Evolutionary conservation across 2,888 invertebrate genomes (phyloP), one percentile per base, ranked within the genome.

Genomic region (Scaptomyza tumidula): DNA sequence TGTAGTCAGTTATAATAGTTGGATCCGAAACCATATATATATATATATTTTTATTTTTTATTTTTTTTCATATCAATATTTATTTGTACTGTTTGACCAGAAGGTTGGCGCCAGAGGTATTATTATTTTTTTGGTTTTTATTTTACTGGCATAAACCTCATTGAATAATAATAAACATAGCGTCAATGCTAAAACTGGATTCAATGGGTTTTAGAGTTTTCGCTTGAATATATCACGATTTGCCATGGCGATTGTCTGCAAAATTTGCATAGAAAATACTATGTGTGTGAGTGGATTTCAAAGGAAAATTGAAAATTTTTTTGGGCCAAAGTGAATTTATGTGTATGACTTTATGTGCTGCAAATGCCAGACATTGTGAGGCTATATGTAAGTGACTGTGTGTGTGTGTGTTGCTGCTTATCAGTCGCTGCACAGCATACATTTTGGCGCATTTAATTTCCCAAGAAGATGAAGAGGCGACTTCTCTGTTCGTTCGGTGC

Each of bases 401-500:
- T 62, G 48, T 66, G 41, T 46, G 59, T 45, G 59, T 56, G 37
- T 24, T 56, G 37, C 70, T 60, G 65, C 86, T 83, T 83, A 83
- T 83, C 83, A 88, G 88, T 69, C 78, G 70, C 53, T 69, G 83
- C 88, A 77, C 83, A 83, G 83, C 77, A 75, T 67, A 62, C 88
- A 70, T 72, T 87, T 83, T 71, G 82, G 66, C 74, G 86, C 86
- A 88, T 78, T 87, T 83, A 77, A 83, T 88, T 86, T 86, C 66
- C 64, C 71, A 60, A 64, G 58, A 14, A 14, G n/a, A 37, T 13
- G 37, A 39, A 7, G 3, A 3, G 64, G 52, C 62, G 33, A 56
- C 48, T 24, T 52, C 54, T 64, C 2, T 6, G 9, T n/a, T 16
- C 39, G 14, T 14, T 41, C 63, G 45, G 63, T 68, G 78, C 63